Evolutionary conservation across 2,888 invertebrate species (phyloP).

Genomic region (Yponomeuta cagnagella): DNA sequence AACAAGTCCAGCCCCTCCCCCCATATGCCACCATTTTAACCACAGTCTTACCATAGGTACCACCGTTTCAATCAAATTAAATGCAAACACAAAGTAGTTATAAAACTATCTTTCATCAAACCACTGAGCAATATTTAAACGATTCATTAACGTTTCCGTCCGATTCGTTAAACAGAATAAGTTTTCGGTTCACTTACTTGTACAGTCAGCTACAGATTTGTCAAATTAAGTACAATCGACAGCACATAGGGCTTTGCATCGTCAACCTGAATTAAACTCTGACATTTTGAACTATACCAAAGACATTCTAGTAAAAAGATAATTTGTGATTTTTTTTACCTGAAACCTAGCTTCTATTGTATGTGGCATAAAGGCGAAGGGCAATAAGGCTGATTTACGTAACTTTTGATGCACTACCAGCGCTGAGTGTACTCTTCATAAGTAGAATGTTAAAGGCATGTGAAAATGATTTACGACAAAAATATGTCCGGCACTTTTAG

Average conservation of each 20-base stretch:
- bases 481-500: slow-evolving; percentile 33
- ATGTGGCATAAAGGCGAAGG: no score
- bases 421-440: background rate
- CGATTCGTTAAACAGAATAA: slow-evolving; percentile 34
- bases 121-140: slow-evolving; percentile 12
- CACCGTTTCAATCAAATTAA: slow-evolving; percentile 16
- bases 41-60: no score
- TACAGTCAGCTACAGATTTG: slow-evolving; percentile 24
- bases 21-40: no score
- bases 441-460: slow-evolving; percentile 30
- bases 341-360: no score
- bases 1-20: no score
- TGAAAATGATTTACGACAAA: slow-evolving; percentile 44
- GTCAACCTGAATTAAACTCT: no score
- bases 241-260: no score
- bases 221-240: background rate
- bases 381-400: no score
- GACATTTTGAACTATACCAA: no score
- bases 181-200: slow-evolving; percentile 22
- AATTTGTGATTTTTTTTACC: no score
- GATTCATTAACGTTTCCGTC: slow-evolving; percentile 11
- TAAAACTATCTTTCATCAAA: slow-evolving; percentile 8
- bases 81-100: background rate
- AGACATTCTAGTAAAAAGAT: no score
- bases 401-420: slow-evolving; percentile 8